Evolutionary conservation across 2,888 invertebrate species (phyloP).

Genomic region (Philaethria dido): DNA sequence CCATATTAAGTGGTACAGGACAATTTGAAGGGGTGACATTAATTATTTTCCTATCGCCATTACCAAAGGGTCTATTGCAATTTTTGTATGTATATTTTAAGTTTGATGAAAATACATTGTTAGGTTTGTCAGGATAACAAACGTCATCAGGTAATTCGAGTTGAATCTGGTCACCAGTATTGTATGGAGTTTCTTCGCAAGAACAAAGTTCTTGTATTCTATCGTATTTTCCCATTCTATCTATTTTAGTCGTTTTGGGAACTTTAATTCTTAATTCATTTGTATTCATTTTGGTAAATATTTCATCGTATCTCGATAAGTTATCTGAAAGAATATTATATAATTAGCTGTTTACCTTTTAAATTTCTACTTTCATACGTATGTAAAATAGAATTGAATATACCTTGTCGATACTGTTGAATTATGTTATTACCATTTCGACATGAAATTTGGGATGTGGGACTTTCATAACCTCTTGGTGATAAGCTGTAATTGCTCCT

Average conservation of each 20-base stretch:
- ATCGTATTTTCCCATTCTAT: slow-evolving; percentile 69
- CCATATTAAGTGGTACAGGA: slow-evolving; percentile 69
- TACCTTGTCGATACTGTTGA: slow-evolving; percentile 44
- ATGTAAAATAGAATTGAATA: not conserved
- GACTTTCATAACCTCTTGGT: slow-evolving; percentile 53
- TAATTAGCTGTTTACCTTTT: slow-evolving; percentile 1
- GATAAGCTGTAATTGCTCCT: slow-evolving; percentile 46
- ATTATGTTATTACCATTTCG: slow-evolving; percentile 45
- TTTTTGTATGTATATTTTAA: slow-evolving; percentile 68
- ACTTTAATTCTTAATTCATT: slow-evolving; percentile 76
- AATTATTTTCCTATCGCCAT: slow-evolving; percentile 58
- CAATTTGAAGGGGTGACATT: slow-evolving; percentile 75
- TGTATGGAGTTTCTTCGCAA: slow-evolving; percentile 68
- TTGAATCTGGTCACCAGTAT: slow-evolving; percentile 75
- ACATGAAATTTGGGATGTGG: slow-evolving; percentile 58
- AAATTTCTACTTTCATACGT: not conserved
- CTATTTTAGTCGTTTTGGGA: slow-evolving; percentile 70
- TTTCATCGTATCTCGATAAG: slow-evolving; percentile 69
- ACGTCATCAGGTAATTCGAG: slow-evolving; percentile 68
- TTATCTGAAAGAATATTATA: slow-evolving; percentile 53
- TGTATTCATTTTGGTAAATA: slow-evolving; percentile 74
- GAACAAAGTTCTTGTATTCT: slow-evolving; percentile 71
- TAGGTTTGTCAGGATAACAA: slow-evolving; percentile 54
- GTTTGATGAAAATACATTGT: slow-evolving; percentile 64
- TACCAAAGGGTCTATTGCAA: slow-evolving; percentile 55